Percentiles rank a stretch among this genome's conserved stretches.
phyloP scores from a whole-genome alignment of 2,888 invertebrate species.

The Reticulitermes lucifugus region DNA sequence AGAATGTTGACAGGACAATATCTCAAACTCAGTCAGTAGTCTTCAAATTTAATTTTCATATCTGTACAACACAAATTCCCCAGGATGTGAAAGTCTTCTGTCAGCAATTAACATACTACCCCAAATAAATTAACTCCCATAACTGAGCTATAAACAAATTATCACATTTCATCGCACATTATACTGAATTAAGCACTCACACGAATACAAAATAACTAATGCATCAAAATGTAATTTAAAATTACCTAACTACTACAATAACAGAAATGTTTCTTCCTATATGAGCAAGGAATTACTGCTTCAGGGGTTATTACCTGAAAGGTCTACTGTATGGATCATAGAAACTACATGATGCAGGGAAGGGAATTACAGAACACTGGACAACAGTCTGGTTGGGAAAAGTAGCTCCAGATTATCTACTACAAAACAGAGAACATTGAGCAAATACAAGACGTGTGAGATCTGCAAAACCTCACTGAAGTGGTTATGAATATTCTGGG shows the following conservation, averaged over 20 bases:
- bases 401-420: neutral
- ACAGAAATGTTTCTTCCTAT: neutral
- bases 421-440: neutral
- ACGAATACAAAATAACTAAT: neutral
- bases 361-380: neutral
- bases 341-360: neutral
- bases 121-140: neutral
- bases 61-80: neutral
- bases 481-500: no score
- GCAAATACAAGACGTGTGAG: neutral
- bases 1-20: neutral
- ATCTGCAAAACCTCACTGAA: no score
- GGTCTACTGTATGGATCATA: neutral
- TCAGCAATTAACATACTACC: neutral
- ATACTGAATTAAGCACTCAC: neutral
- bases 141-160: conserved; percentile 1
- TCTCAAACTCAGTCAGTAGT: neutral
- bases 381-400: neutral
- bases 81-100: neutral
- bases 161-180: neutral
- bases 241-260: neutral
- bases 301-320: neutral
- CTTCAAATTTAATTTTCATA: neutral
- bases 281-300: conserved; percentile 8
- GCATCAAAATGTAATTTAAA: neutral